Evolutionary conservation across 2,888 invertebrate species (phyloP).

Genomic region (Cistogaster globosa): DNA sequence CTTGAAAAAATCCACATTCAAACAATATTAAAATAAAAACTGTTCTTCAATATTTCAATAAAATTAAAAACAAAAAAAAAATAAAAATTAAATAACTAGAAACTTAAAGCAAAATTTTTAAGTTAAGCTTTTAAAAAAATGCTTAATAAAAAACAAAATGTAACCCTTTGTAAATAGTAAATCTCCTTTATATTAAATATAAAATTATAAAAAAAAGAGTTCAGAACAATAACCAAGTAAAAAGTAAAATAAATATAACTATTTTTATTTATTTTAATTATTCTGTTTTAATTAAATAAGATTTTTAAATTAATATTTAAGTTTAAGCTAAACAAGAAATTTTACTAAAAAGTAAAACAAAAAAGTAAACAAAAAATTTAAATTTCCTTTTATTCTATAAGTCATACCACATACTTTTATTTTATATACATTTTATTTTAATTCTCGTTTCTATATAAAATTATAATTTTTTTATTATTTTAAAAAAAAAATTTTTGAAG

Average conservation of each 20-base stretch:
- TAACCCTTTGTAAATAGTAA: constrained; percentile 57
- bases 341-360: constrained; percentile 16
- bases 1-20: constrained; percentile 14
- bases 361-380: constrained; percentile 9
- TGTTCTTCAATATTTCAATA: constrained; percentile 66
- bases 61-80: constrained; percentile 59
- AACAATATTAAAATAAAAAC: constrained; percentile 37
- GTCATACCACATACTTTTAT: not conserved
- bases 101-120: constrained; percentile 71
- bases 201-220: constrained; percentile 48
- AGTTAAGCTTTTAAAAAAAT: constrained; percentile 69
- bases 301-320: constrained; percentile 52
- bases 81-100: constrained; percentile 55
- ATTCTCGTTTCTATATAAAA: constrained; percentile 19
- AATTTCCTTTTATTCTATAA: constrained; percentile 62
- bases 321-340: constrained; percentile 28
- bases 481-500: constrained; percentile 15
- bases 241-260: constrained; percentile 30
- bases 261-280: constrained; percentile 47
- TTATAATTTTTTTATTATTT: constrained; percentile 16
- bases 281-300: constrained; percentile 36
- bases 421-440: constrained; percentile 33
- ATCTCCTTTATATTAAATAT: constrained; percentile 56
- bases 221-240: constrained; percentile 67
- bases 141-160: constrained; percentile 42